A percentile compares a stretch with the other conserved stretches of the same genome.
Evolutionary conservation across 2,888 invertebrate genomes (phyloP).

Genomic region (Diadegma fenestrale): DNA sequence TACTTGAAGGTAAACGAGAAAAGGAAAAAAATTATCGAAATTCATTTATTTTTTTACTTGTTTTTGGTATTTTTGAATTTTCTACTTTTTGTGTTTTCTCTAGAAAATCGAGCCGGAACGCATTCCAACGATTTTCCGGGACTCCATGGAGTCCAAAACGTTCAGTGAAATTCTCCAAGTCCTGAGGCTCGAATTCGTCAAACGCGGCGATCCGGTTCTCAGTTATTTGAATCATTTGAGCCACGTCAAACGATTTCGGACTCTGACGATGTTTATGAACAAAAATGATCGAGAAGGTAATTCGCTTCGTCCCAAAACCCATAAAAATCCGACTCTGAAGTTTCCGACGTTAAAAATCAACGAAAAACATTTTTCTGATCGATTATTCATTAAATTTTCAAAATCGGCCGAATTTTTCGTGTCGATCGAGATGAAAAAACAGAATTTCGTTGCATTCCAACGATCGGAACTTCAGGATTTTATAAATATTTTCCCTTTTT

Average conservation of each 20-base stretch:
- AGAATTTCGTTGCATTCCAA: no score
- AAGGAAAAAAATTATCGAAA: not conserved
- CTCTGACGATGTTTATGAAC: constrained; percentile 88
- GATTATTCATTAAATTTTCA: no score
- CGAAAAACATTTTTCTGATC: no score
- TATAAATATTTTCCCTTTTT: not conserved
- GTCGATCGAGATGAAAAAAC: no score
- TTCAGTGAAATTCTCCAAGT: constrained; percentile 87
- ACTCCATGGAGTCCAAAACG: constrained; percentile 88
- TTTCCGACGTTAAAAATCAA: no score
- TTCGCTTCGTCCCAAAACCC: constrained; percentile 60
- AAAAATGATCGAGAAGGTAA: constrained; percentile 87
- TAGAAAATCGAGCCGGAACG: constrained; percentile 87
- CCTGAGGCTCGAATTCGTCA: constrained; percentile 85
- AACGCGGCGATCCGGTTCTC: constrained; percentile 84
- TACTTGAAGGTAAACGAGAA: constrained; percentile 86
- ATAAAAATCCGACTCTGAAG: no score
- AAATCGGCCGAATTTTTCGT: no score
- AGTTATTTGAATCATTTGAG: constrained; percentile 86
- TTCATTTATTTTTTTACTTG: constrained; percentile 1
- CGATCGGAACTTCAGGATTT: no score
- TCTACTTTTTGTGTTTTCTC: constrained; percentile 66
- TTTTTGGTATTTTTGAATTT: not conserved
- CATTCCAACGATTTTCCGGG: constrained; percentile 88
- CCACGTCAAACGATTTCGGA: constrained; percentile 88